Evolutionary conservation across 2,113 vertebrate genomes (phyloP).

Genomic region (Tichodroma muraria): DNA sequence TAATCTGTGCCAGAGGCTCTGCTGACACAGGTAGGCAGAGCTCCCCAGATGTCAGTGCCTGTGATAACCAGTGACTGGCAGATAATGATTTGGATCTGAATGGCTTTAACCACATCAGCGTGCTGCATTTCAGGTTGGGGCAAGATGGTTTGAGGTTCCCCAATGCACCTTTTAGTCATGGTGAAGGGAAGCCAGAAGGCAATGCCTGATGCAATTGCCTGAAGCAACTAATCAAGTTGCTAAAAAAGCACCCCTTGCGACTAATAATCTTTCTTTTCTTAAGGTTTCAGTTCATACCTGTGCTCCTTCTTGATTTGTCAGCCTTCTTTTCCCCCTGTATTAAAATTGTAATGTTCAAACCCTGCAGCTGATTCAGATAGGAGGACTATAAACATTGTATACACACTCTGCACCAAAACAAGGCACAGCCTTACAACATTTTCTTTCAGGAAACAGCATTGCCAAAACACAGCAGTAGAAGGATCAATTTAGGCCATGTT

Average conservation of each 20-base stretch:
- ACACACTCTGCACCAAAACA: background rate
- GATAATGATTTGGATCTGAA: background rate
- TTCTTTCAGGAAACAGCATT: background rate
- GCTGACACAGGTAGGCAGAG: background rate
- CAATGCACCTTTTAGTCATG: background rate
- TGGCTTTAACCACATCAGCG: background rate
- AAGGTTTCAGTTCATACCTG: background rate
- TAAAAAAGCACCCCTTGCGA: background rate
- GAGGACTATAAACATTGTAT: background rate
- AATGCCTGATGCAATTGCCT: background rate
- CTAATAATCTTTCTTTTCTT: background rate
- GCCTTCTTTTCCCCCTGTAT: background rate
- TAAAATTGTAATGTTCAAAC: background rate
- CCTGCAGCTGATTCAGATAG: background rate
- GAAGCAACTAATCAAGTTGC: background rate
- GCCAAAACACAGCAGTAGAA: background rate
- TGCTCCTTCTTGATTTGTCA: background rate
- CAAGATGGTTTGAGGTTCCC: background rate
- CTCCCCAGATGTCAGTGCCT: background rate
- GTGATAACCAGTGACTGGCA: background rate
- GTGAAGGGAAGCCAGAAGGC: background rate
- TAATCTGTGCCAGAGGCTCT: background rate
- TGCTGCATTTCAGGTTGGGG: background rate
- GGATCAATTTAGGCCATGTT: background rate
- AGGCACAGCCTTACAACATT: background rate